Evolutionary conservation across 2,888 invertebrate species (phyloP).

Genomic region (Drosophila falleni): DNA sequence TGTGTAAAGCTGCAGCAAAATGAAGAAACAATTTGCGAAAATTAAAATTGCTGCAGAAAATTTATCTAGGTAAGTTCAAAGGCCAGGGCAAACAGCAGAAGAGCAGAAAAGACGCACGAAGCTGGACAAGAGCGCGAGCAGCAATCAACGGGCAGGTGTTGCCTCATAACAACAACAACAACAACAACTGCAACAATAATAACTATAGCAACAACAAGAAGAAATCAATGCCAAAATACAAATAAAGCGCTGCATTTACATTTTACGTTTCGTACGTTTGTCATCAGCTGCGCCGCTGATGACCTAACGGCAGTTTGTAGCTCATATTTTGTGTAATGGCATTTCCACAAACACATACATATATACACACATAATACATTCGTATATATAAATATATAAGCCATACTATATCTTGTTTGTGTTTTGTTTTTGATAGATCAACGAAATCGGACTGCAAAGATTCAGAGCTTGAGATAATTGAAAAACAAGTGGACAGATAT

Average conservation of each 20-base stretch:
- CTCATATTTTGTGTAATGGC: slow-evolving; percentile 19
- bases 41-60: slow-evolving; percentile 85
- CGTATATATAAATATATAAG: slow-evolving; percentile 1
- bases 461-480: slow-evolving; percentile 83
- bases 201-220: slow-evolving; percentile 38
- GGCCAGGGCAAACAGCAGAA: slow-evolving; percentile 50
- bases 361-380: neutral
- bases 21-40: slow-evolving; percentile 86
- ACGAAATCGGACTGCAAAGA: slow-evolving; percentile 79
- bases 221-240: slow-evolving; percentile 60
- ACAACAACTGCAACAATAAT: slow-evolving; percentile 29
- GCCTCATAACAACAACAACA: slow-evolving; percentile 67
- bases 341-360: neutral
- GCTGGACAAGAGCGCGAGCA: slow-evolving; percentile 31
- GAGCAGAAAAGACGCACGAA: slow-evolving; percentile 33
- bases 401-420: slow-evolving; percentile 1
- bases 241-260: slow-evolving; percentile 53
- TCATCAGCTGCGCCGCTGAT: slow-evolving; percentile 59
- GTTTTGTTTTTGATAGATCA: slow-evolving; percentile 50
- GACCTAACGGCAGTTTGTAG: slow-evolving; percentile 65
- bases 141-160: slow-evolving; percentile 61
- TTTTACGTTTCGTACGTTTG: slow-evolving; percentile 49
- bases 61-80: slow-evolving; percentile 84
- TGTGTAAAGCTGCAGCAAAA: slow-evolving; percentile 67
- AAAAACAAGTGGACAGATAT: slow-evolving; percentile 85